A percentile compares a stretch with the other conserved stretches of the same genome.
Conservation (phyloP, 1,140 invertebrate genomes). For the Drosophila persimilis region DNA sequence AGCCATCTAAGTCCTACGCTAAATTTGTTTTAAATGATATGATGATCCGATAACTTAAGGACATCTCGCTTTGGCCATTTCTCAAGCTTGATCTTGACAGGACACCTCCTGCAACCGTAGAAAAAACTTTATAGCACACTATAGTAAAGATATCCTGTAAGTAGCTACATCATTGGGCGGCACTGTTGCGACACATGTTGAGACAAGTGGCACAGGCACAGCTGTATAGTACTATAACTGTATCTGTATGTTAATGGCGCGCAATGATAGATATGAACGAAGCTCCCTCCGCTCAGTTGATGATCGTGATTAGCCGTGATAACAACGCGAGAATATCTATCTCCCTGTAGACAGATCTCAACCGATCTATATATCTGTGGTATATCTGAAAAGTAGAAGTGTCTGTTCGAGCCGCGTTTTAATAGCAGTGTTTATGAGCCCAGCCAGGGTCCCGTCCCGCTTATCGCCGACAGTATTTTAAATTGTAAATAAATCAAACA, state of each 20-base stretch:
- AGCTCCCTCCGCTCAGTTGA: conserved; percentile 57
- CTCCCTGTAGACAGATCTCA: neutral
- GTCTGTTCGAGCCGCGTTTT: conserved; percentile 17
- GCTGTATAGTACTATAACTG: conserved; percentile 1
- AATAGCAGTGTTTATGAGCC: no score
- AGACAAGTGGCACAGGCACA: no score
- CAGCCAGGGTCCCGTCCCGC: conserved; percentile 1
- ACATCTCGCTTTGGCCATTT: no score
- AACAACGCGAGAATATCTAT: conserved; percentile 35
- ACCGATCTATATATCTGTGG: neutral
- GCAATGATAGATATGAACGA: conserved; percentile 15
- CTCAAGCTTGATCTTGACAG: no score
- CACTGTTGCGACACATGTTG: neutral
- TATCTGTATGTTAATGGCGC: conserved; percentile 1
- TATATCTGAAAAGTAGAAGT: neutral
- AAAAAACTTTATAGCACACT: no score
- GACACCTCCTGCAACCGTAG: no score
- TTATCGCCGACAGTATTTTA: conserved; percentile 22
- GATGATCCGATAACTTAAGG: no score
- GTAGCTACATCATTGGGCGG: neutral
- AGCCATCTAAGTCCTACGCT: no score
- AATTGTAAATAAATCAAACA: conserved; percentile 39
- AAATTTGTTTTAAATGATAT: no score
- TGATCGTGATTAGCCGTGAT: conserved; percentile 71
- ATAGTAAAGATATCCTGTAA: no score